Base-by-base conservation (phyloP, 1,140 invertebrate genomes). In the Tetragnatha versicolor region DNA sequence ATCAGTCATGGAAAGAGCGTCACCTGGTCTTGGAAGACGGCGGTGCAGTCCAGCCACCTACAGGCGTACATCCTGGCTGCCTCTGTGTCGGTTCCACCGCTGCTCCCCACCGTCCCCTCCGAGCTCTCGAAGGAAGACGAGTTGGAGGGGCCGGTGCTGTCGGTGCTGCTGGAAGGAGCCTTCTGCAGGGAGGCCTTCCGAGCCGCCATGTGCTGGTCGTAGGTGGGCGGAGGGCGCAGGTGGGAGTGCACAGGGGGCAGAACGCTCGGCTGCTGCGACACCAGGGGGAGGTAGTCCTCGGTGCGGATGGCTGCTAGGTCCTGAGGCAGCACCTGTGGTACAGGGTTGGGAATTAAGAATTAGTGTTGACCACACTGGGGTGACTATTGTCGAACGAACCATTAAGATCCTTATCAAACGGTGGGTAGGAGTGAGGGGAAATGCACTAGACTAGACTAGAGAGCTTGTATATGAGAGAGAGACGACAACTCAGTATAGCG, bases 41-140 rank as follows among this genome's bases (percentile, higher is more conserved):
- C 89, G 81, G 92, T 92, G 84, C 95, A 98, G 77, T 93, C 91
- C 47, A 93, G 90, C 95, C 95, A 98, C 72, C 91, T 88, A 84
- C 96, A 98, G n/a, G 45, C 68, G 27, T 63, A 79, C 76, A 79
- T 79, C 45, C 76, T 42, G 12, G 58, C 35, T 3, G 35, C 27
- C 35, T 79, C 78, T 20, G 55, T 79, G 27, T 79, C 78, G 0
- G 78, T 79, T 9, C 61, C 25, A 45, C 76, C 60, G n/a, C 73
- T 77, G 7, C 69, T 70, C 39, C 47, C 79, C 3, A 39, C 58
- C 2, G 66, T 72, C 0, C 79, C 73, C 39, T 80, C 79, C 14
- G 79, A 77, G 35, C 79, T 80, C 35, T 80, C 79, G 37, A 80
- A 80, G 55, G 72, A 77, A 2, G 79, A 80, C 0, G 70, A 80